These are phyloP conservation scores for Pararge aegeria DNA, from an alignment of 1,140 invertebrate genomes.

Conservation along the genomic window DNA sequence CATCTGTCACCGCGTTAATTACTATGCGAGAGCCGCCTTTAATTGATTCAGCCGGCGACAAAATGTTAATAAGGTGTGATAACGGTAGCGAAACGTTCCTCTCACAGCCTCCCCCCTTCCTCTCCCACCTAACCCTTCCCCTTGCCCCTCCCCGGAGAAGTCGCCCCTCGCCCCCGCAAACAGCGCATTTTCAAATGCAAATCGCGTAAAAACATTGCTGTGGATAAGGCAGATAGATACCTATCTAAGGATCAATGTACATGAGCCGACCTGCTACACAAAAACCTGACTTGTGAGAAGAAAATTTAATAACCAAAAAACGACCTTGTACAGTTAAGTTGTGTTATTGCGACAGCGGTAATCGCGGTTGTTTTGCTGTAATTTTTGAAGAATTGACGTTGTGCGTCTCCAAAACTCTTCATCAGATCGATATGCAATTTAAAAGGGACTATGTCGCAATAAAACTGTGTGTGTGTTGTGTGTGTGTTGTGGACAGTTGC, in stretches of 20 bases:
- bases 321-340: too few relatives aligned
- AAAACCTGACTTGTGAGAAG: not conserved
- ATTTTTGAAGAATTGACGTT: too few relatives aligned
- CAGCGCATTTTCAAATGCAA: conserved; percentile 66
- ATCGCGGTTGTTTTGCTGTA: too few relatives aligned
- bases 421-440: too few relatives aligned
- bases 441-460: too few relatives aligned
- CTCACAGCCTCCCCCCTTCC: not conserved
- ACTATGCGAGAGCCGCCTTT: conserved; percentile 63
- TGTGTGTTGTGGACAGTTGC: too few relatives aligned
- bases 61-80: conserved; percentile 73
- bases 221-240: conserved; percentile 35
- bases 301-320: too few relatives aligned
- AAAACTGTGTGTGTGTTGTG: too few relatives aligned
- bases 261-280: not conserved
- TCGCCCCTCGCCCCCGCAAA: conserved; percentile 36
- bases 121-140: not conserved
- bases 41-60: conserved; percentile 71
- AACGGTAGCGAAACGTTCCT: conserved; percentile 36
- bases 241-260: not conserved
- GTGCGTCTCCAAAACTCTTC: too few relatives aligned
- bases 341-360: too few relatives aligned
- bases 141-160: conserved; percentile 10
- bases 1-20: conserved; percentile 71
- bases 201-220: conserved; percentile 56